A percentile compares a stretch with the other conserved stretches of the same genome.
Conservation (phyloP, 2,797 vertebrate genomes). For the Propithecus deckenii region DNA sequence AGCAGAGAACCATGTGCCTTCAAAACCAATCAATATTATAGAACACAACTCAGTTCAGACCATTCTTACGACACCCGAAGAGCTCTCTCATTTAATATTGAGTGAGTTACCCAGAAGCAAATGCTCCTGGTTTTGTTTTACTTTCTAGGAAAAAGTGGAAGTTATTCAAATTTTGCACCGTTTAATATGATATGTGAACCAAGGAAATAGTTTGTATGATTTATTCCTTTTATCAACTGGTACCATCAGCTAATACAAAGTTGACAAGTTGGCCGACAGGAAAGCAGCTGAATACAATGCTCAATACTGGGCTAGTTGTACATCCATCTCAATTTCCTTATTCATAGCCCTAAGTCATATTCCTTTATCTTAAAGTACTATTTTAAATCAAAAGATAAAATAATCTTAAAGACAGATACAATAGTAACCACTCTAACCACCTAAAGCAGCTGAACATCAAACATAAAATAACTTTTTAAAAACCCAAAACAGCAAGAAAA, state of each 20-base stretch:
- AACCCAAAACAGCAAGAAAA: conserved; percentile 48
- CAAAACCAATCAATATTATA: conserved; percentile 49
- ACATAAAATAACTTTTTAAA: conserved; percentile 27
- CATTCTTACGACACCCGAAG: conserved; percentile 57
- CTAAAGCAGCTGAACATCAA: conserved; percentile 60
- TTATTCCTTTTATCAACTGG: conserved; percentile 44
- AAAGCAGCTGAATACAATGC: conserved; percentile 46
- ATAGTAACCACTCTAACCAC: conserved; percentile 32
- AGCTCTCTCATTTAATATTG: conserved; percentile 37
- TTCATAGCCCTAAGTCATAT: conserved; percentile 56
- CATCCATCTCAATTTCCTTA: conserved; percentile 48
- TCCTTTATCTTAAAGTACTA: conserved; percentile 49
- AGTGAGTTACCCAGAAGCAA: conserved; percentile 36
- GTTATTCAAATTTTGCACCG: conserved; percentile 23
- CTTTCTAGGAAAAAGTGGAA: conserved; percentile 34
- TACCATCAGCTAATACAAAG: conserved; percentile 55
- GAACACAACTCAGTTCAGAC: conserved; percentile 47
- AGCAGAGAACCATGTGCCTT: conserved; percentile 62
- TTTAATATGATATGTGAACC: conserved; percentile 29
- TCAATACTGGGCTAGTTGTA: conserved; percentile 33
- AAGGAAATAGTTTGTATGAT: not conserved
- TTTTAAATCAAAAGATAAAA: conserved; percentile 75
- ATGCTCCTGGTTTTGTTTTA: not conserved
- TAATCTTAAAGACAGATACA: conserved; percentile 60
- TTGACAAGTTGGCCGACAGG: conserved; percentile 37